Percentiles rank a stretch among this genome's conserved stretches.
phyloP scores from a whole-genome alignment of 2,113 vertebrate species.

The Ptychochromis oligacanthus region DNA sequence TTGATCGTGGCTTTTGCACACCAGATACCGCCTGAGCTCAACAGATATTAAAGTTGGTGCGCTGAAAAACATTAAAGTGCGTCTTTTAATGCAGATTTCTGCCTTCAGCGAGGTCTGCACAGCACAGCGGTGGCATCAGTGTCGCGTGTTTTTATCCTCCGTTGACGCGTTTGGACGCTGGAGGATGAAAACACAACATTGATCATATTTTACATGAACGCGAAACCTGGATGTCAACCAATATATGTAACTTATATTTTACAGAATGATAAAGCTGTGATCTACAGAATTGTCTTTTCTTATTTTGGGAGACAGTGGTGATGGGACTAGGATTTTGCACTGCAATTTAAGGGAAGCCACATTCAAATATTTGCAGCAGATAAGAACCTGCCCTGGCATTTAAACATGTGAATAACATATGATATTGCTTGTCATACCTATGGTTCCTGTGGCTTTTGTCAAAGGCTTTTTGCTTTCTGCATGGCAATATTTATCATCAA shows the following conservation, averaged over 20 bases:
- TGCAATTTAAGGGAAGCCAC: slow-evolving; percentile 19
- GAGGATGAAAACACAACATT: not conserved
- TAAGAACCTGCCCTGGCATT: not conserved
- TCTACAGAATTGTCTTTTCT: not conserved
- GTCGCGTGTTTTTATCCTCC: slow-evolving; percentile 30
- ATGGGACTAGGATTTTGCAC: not conserved
- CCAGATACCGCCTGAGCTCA: slow-evolving; percentile 17
- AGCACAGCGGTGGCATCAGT: slow-evolving; percentile 35
- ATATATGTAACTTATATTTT: fast-evolving
- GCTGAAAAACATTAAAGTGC: slow-evolving; percentile 3
- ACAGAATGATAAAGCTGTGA: not conserved
- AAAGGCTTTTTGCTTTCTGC: not conserved
- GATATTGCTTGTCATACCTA: slow-evolving; percentile 7
- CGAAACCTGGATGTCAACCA: not conserved
- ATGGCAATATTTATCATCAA: slow-evolving; percentile 12
- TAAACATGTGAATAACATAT: not conserved
- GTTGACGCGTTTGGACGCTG: slow-evolving; percentile 1
- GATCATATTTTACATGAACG: not conserved
- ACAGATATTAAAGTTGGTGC: slow-evolving; percentile 61
- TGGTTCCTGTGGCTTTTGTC: not conserved
- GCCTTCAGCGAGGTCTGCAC: not conserved
- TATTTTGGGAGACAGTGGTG: not conserved
- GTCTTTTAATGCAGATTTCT: slow-evolving; percentile 12
- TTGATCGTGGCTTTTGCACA: slow-evolving; percentile 6
- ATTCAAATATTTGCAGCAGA: not conserved